Conservation (phyloP, 2,797 vertebrate species). For the Tachyglossus aculeatus region DNA sequence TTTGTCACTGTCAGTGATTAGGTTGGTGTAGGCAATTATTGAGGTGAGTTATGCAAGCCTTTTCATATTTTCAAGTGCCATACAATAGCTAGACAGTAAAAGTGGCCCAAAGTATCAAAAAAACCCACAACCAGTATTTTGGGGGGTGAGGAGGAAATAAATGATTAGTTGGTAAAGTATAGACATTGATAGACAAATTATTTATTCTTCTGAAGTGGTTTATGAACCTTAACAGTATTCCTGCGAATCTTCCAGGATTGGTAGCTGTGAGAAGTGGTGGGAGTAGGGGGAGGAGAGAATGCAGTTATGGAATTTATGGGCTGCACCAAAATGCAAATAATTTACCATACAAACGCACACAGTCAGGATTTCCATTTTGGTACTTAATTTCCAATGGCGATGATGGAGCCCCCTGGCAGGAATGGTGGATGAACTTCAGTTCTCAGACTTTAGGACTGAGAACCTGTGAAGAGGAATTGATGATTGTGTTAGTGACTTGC, state of each 20-base stretch:
- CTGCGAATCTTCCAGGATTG: neutral
- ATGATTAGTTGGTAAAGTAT: slow-evolving; percentile 23
- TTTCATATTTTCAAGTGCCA: too few species aligned
- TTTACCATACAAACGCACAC: too few species aligned
- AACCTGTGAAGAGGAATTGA: too few species aligned
- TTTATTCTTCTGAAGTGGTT: neutral
- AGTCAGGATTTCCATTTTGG: too few species aligned
- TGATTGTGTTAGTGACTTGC: too few species aligned
- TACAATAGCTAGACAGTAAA: neutral
- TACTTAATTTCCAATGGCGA: too few species aligned
- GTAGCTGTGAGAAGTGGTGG: neutral
- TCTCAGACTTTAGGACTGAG: too few species aligned
- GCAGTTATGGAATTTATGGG: neutral
- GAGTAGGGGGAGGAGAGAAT: neutral
- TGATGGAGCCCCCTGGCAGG: too few species aligned
- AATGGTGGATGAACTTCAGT: too few species aligned
- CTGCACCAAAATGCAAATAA: neutral
- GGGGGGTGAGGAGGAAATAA: neutral
- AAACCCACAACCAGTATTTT: neutral
- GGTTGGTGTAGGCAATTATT: too few species aligned
- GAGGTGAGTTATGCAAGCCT: too few species aligned
- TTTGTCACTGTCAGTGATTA: too few species aligned
- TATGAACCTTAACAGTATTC: neutral
- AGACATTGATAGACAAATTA: neutral
- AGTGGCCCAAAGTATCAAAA: neutral